These are phyloP conservation scores for Oostethus manadensis DNA, from an alignment of 2,113 vertebrate genomes.

Conservation along the genomic window DNA sequence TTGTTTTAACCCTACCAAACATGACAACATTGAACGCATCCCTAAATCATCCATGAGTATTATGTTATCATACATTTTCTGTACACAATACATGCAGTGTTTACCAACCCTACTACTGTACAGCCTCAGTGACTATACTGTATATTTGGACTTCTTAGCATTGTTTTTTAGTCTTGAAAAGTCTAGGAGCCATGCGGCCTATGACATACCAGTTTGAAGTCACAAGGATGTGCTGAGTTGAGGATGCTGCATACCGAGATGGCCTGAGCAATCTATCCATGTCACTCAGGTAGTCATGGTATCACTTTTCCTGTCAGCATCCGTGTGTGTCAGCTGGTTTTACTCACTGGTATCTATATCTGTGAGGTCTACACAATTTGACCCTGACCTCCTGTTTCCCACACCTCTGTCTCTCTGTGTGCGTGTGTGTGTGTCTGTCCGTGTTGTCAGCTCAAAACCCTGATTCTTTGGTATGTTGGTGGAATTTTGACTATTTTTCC, in stretches of 20 bases:
- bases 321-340: slow-evolving; percentile 64
- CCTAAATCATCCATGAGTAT: no score
- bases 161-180: neutral
- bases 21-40: no score
- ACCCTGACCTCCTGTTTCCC: slow-evolving; percentile 64
- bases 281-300: slow-evolving; percentile 54
- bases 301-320: slow-evolving; percentile 60
- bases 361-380: slow-evolving; percentile 58
- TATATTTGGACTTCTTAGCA: no score
- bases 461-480: slow-evolving; percentile 62
- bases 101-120: no score
- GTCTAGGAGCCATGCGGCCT: neutral
- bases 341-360: slow-evolving; percentile 62
- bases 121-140: no score
- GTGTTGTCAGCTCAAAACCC: slow-evolving; percentile 53
- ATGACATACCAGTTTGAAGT: slow-evolving; percentile 14
- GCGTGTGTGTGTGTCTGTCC: slow-evolving; percentile 20
- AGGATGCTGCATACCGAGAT: slow-evolving; percentile 17
- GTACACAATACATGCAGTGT: no score
- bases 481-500: slow-evolving; percentile 68
- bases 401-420: slow-evolving; percentile 48
- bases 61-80: no score
- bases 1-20: no score
- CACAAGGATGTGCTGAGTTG: slow-evolving; percentile 17
- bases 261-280: slow-evolving; percentile 39